These are phyloP conservation scores for Antheraea pernyi DNA, from an alignment of 1,140 invertebrate species.

Conservation along the genomic window DNA sequence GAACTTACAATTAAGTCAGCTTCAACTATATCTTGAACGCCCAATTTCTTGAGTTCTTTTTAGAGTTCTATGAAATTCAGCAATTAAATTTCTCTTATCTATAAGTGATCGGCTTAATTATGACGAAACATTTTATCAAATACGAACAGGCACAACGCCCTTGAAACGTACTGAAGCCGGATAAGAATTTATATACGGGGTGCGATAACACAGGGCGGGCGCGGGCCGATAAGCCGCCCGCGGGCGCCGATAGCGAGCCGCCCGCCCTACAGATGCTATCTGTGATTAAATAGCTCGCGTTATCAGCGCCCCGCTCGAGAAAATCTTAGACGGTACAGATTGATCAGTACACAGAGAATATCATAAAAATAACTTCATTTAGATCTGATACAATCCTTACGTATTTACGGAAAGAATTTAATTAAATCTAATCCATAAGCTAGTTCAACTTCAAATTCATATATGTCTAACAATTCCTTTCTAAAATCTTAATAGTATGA, in stretches of 20 bases:
- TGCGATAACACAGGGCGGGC: conserved; percentile 44
- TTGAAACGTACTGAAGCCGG: conserved; percentile 19
- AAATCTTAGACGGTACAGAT: conserved; percentile 42
- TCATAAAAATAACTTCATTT: neutral
- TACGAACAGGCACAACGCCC: conserved; percentile 18
- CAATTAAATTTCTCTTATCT: neutral
- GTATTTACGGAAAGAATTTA: too few relatives aligned
- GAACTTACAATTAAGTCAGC: neutral
- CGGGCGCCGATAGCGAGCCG: conserved; percentile 47
- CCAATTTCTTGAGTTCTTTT: neutral
- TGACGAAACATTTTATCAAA: conserved; percentile 14
- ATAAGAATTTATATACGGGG: conserved; percentile 55
- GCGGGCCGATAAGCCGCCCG: conserved; percentile 39
- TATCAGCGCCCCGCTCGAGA: conserved; percentile 44
- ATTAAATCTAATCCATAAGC: too few relatives aligned
- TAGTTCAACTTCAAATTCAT: too few relatives aligned
- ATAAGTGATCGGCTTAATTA: neutral
- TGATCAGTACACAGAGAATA: neutral
- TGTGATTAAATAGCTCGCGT: conserved; percentile 66
- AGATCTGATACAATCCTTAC: neutral
- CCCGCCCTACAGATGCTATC: conserved; percentile 52
- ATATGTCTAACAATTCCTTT: too few relatives aligned
- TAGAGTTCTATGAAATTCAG: neutral
- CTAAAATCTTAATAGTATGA: too few relatives aligned
- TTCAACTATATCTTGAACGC: neutral